Evolutionary conservation across 2,888 invertebrate genomes (phyloP), one percentile per base, ranked within the genome.

Genomic region (Lepidochrysops patricia): DNA sequence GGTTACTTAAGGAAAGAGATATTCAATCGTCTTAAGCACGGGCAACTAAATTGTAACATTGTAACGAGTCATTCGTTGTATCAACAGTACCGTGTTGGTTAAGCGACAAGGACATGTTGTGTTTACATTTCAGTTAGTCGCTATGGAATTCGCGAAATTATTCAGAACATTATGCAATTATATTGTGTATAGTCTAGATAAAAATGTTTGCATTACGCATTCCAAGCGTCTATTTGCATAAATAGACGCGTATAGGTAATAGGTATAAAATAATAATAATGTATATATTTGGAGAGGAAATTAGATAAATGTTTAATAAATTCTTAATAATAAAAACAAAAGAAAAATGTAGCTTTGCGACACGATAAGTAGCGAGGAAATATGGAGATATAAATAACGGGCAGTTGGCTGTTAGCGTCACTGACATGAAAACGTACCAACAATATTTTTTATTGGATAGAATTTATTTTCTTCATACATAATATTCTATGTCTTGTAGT

Each of bases 171-270:
- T 81, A 80, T 82, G 83, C 77, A 82, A 82, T 73, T 67, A 69
- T 70, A 72, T 70, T 68, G 68, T 70, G 67, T 72, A 68, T 72
- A n/a, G n/a, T n/a, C n/a, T n/a, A 76, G 84, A 85, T 86, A 85
- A 75, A 68, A 61, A 23, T 76, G 82, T 78, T 83, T 76, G 73
- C 69, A 62, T 57, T 71, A 67, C 79, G 77, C 84, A 82, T 86
- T 74, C 85, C 79, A 3, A 43, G 63, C 58, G 58, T 58, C 65
- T 71, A 71, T 72, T 71, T 71, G 73, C 48, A 15, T 26, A 59
- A 19, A 43, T 23, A 43, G 19, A 43, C 15, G 6, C 43, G 35
- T 34, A 13, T 13, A 35, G 13, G 3, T 13, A 43, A 2, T 19
- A 43, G 3, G 19, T 19, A 37, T 15, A 37, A 2, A 37, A 19